phyloP scores from a whole-genome alignment of 2,113 vertebrate genomes.

The Nematolebias whitei region DNA sequence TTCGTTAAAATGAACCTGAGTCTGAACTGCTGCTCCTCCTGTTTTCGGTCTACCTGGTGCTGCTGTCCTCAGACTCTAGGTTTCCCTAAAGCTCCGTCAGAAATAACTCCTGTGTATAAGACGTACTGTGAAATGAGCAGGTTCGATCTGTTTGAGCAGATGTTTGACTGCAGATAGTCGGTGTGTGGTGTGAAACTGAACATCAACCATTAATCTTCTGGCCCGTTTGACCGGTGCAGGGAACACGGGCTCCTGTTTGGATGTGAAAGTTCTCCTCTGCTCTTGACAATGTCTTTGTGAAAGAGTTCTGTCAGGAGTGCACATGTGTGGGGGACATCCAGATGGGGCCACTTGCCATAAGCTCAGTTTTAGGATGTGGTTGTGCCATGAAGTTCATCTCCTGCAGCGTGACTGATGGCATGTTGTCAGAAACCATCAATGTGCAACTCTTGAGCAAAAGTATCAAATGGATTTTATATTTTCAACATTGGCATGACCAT shows the following conservation, averaged over 20 bases:
- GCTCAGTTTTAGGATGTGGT: slow-evolving; percentile 20
- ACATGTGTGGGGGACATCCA: slow-evolving; percentile 31
- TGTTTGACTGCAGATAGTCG: too few relatives aligned
- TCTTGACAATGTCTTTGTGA: slow-evolving; percentile 30
- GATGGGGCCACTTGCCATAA: slow-evolving; percentile 53
- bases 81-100: too few relatives aligned
- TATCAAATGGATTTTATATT: neutral
- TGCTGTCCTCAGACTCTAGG: too few relatives aligned
- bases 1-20: too few relatives aligned
- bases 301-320: slow-evolving; percentile 9
- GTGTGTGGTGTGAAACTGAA: too few relatives aligned
- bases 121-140: too few relatives aligned
- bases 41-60: too few relatives aligned
- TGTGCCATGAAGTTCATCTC: slow-evolving; percentile 39
- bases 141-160: too few relatives aligned
- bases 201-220: slow-evolving; percentile 13
- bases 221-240: slow-evolving; percentile 28
- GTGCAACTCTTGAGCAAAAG: neutral
- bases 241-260: slow-evolving; percentile 18
- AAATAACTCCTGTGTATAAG: too few relatives aligned
- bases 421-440: slow-evolving; percentile 40
- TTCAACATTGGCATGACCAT: neutral
- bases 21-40: too few relatives aligned
- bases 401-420: slow-evolving; percentile 27
- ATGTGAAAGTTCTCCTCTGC: slow-evolving; percentile 20